A percentile compares a stretch with the other conserved stretches of the same genome.
Evolutionary conservation across 2,113 vertebrate species (phyloP).

Genomic region (Nymphicus hollandicus): DNA sequence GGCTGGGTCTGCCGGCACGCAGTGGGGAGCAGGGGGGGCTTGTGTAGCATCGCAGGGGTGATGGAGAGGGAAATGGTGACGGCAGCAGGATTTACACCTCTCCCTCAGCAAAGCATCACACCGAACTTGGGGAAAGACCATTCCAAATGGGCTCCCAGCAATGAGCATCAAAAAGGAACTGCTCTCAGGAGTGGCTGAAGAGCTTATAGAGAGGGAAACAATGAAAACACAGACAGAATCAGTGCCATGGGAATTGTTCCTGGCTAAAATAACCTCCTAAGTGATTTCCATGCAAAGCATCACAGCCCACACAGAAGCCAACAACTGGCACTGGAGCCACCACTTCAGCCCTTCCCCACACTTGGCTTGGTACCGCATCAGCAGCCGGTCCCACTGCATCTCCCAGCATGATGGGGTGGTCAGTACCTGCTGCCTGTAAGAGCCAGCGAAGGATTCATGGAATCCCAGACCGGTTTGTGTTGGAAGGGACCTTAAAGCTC

Average conservation of each 20-base stretch:
- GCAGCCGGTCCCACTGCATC: background rate
- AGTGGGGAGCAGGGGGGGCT: background rate
- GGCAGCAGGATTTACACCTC: background rate
- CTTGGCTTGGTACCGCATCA: background rate
- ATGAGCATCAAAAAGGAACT: background rate
- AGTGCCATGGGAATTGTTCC: background rate
- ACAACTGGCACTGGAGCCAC: accelerated
- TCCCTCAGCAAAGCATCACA: background rate
- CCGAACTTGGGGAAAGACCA: background rate
- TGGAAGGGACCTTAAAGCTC: background rate
- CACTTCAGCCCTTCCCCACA: too few species aligned
- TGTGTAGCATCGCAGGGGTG: accelerated
- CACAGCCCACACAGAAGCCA: background rate
- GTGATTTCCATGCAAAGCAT: background rate
- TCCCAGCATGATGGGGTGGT: background rate
- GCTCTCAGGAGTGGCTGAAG: background rate
- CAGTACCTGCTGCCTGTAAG: too few species aligned
- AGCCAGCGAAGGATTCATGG: background rate
- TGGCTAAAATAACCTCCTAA: slow-evolving; percentile 38
- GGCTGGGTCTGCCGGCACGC: accelerated
- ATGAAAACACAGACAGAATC: background rate
- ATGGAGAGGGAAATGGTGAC: background rate
- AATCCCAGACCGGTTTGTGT: background rate
- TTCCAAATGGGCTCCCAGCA: background rate
- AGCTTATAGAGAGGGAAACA: background rate